Base-by-base conservation (phyloP, 2,113 vertebrate species). In the Physeter macrocephalus region DNA sequence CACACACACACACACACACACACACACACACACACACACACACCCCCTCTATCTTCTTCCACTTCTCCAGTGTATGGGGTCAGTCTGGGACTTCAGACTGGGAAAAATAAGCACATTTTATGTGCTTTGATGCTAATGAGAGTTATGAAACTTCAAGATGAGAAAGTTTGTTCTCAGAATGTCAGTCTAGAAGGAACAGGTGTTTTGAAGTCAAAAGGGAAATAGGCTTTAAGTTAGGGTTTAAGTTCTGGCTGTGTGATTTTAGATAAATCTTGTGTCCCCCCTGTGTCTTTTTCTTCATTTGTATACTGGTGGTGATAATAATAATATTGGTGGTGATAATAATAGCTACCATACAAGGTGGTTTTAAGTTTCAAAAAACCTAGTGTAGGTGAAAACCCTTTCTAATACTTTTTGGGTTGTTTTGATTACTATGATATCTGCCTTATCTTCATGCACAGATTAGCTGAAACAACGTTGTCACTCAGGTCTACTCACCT, bases 91-190 rank as follows among this genome's bases (percentile, higher is more conserved):
- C n/a, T 41, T 92, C 5, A 77, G 52, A 9, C 29, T 71, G 34
- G 39, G 17, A 52, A 74, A 85, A 94, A 80, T 64, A 92, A 88
- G 25, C 36, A 27, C 49, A 49, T 46, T 87, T 20, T 85, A n/a
- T n/a, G n/a, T 91, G 29, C 57, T 91, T 71, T 88, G 54, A 54
- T 75, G 71, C n/a, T 88, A 85, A 93, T 71, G 41, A 92, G 20
- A 88, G 6, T 75, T 81, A 39, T 92, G 71, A 96, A 85, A 77
- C 31, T 88, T 95, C 46, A 84, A 97, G 85, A 91, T 88, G 84
- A 75, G 39, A 84, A 86, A 69, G 61, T 72, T 18, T 75, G 52
- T 85, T 90, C 49, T 94, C 64, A 54, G 74, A 94, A 84, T 95
- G 94, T 78, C 31, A 84, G 34, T 92, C 17, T 85, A 80, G 49